phyloP scores from a whole-genome alignment of 2,797 vertebrate species.

The Falco peregrinus region DNA sequence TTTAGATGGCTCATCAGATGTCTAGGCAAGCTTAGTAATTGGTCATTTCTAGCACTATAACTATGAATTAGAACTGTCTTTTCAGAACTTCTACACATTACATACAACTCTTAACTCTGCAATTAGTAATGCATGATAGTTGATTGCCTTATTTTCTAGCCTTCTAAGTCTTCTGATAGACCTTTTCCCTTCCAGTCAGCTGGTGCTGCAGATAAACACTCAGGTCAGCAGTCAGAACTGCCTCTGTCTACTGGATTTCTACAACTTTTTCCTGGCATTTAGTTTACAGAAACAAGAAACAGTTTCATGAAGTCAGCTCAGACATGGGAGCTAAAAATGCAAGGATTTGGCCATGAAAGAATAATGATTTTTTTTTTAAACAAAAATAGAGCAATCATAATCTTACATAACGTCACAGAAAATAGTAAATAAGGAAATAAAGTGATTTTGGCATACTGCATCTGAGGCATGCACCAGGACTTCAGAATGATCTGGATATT shows the following conservation, averaged over 20 bases:
- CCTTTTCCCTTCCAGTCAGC: not conserved
- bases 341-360: not conserved
- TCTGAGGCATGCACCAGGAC: not conserved
- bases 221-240: not conserved
- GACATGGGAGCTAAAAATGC: not conserved
- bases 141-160: not conserved
- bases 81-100: not conserved
- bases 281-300: not conserved
- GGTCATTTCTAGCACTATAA: not conserved
- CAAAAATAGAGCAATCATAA: not conserved
- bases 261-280: conserved; percentile 24
- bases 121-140: not conserved
- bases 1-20: not conserved
- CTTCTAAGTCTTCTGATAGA: not conserved
- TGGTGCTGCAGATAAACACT: not conserved
- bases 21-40: not conserved
- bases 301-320: not conserved
- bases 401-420: not conserved
- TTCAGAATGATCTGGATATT: not conserved
- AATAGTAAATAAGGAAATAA: not conserved
- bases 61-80: not conserved
- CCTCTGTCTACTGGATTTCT: conserved; percentile 11
- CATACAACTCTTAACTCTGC: not conserved
- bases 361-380: not conserved
- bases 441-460: not conserved